Conservation (phyloP, 2,797 vertebrate genomes). For the Cottoperca gobio region DNA sequence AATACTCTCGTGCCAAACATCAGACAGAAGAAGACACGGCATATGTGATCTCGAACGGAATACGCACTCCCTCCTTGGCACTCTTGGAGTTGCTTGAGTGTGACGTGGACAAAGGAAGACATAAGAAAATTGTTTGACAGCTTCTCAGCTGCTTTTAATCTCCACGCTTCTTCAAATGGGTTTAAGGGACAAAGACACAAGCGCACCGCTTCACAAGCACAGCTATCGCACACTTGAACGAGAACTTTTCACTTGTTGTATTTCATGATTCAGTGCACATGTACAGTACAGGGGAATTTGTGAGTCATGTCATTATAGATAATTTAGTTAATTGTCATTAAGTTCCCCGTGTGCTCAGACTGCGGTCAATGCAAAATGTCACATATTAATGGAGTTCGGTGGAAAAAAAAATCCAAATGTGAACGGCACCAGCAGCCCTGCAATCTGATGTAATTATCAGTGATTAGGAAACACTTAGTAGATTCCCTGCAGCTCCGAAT, state of each 20-base stretch:
- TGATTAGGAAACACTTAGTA: constrained; percentile 51
- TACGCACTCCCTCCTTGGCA: constrained; percentile 1
- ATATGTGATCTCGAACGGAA: no score
- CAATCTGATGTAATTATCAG: constrained; percentile 43
- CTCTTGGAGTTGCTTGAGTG: background rate
- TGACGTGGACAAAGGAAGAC: background rate
- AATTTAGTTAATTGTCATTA: constrained; percentile 32
- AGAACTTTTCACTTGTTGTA: constrained; percentile 14
- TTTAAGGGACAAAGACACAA: constrained; percentile 9
- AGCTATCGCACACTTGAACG: constrained; percentile 41
- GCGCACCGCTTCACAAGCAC: constrained; percentile 26
- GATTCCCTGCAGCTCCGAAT: constrained; percentile 41
- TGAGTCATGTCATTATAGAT: constrained; percentile 28
- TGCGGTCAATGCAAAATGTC: constrained; percentile 4
- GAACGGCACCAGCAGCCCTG: constrained; percentile 17
- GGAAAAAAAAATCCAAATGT: constrained; percentile 31
- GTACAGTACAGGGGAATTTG: constrained; percentile 23
- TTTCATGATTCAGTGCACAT: constrained; percentile 20
- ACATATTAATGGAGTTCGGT: constrained; percentile 23
- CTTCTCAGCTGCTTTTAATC: constrained; percentile 14
- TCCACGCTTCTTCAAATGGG: background rate
- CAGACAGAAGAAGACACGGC: background rate
- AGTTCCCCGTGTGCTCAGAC: constrained; percentile 5
- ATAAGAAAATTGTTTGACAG: background rate
- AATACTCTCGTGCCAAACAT: constrained; percentile 24